These are phyloP conservation scores for Cantharis rustica DNA, from an alignment of 2,888 invertebrate genomes.

Conservation along the genomic window DNA sequence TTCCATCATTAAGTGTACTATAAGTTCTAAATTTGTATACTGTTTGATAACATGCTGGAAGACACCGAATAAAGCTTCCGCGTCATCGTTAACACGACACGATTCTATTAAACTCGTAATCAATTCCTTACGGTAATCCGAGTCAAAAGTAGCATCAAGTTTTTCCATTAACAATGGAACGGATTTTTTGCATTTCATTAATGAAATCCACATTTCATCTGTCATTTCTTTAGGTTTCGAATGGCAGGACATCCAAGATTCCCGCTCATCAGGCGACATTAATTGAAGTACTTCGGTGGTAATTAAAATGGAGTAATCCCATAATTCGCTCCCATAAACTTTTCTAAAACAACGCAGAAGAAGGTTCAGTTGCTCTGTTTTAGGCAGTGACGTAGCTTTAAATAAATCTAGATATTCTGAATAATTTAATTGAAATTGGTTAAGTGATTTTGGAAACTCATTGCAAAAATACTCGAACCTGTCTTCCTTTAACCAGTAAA, in stretches of 20 bases:
- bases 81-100: conserved; percentile 14
- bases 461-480: conserved; percentile 9
- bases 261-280: conserved; percentile 2
- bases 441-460: conserved; percentile 6
- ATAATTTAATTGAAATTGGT: not conserved
- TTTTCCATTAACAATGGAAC: conserved; percentile 7
- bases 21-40: not conserved
- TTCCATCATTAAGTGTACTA: not conserved
- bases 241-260: not conserved
- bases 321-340: conserved; percentile 1
- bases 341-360: not conserved
- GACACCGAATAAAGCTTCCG: not conserved
- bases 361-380: not conserved
- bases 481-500: conserved; percentile 1
- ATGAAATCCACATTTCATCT: conserved; percentile 3
- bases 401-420: not conserved
- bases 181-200: conserved; percentile 1
- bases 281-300: not conserved
- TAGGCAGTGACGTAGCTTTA: not conserved
- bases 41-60: not conserved
- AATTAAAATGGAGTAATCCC: not conserved
- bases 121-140: not conserved
- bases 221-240: not conserved
- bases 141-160: not conserved
- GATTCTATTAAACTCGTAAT: conserved; percentile 5